Evolutionary conservation across 2,113 vertebrate genomes (phyloP).

Genomic region (Bungarus multicinctus): DNA sequence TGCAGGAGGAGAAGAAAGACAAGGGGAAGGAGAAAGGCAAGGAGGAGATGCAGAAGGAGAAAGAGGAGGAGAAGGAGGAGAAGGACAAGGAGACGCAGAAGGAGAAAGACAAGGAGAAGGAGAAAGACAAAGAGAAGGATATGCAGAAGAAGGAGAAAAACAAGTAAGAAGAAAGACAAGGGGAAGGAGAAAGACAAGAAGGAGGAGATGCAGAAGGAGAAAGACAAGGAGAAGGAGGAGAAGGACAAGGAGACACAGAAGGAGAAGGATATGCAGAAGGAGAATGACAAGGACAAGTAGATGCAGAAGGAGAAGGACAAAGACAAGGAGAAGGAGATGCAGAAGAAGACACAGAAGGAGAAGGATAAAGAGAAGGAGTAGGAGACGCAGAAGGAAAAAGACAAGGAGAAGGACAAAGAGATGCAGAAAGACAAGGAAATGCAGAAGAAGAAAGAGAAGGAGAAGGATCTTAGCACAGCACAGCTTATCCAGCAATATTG

Average conservation of each 20-base stretch:
- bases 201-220: no score
- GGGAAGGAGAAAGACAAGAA: no score
- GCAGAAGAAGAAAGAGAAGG: not conserved
- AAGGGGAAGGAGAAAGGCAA: not conserved
- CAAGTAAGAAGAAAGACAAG: constrained; percentile 14
- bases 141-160: no score
- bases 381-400: not conserved
- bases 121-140: constrained; percentile 31
- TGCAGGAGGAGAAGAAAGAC: constrained; percentile 33
- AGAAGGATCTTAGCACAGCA: not conserved
- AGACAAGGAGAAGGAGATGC: no score
- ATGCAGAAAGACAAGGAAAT: not conserved
- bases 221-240: no score
- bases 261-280: not conserved
- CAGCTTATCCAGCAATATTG: not conserved
- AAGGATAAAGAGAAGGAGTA: not conserved
- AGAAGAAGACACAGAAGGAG: no score
- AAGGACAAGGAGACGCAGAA: constrained; percentile 15
- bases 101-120: not conserved
- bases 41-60: not conserved
- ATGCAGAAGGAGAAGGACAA: no score
- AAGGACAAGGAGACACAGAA: no score
- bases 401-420: not conserved
- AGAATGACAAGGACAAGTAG: not conserved
- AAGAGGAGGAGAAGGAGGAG: no score